Evolutionary conservation across 2,113 vertebrate species (phyloP), one percentile per base, ranked within the genome.

Genomic region (Vulpes vulpes): DNA sequence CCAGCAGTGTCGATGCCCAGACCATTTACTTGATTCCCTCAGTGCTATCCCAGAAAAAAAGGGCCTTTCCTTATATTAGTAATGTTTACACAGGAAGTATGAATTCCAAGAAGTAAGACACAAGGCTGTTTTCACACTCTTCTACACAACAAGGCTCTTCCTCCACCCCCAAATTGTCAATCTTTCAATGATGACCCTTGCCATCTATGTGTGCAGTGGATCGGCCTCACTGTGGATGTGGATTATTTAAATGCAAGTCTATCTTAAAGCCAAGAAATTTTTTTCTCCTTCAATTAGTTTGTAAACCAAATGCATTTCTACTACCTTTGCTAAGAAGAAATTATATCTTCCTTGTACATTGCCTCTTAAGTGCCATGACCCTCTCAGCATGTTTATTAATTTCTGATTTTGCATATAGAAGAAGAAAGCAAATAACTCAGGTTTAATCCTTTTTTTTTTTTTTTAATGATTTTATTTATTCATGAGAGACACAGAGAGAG

Each of bases 41-140:
- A 11, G 43, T 49, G 71, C 55, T 6, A 22, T 10, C 4, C 11
- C 8, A 38, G 22, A 17, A 17, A 38, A 51, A 94, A 53, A 25
- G 8, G 2, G 0, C 9, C 8, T 16, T 89, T 89, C n/a, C 38
- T 12, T 53, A n/a, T 51, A 83, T 89, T 60, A n/a, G 27, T 80
- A 49, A 80, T 81, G 80, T 55, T n/a, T 17, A 3, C 55, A 10
- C 4, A 17, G 43, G 71, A 90, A 90, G 15, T 20, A 38, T 25
- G 51, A 76, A 38, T 96, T 86, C 93, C n/a, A 43, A 83, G 81
- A 95, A 90, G 43, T n/a, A 64, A 96, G 73, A 65, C 20, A 62
- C 64, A 90, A 71, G 80, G 59, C 51, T 51, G 25, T 76, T 90
- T 92, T 85, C 6, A 86, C 2, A 86, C 17, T 27, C 23, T 74